Evolutionary conservation across 1,140 invertebrate species (phyloP).

Genomic region (Drosophila fuyamai): DNA sequence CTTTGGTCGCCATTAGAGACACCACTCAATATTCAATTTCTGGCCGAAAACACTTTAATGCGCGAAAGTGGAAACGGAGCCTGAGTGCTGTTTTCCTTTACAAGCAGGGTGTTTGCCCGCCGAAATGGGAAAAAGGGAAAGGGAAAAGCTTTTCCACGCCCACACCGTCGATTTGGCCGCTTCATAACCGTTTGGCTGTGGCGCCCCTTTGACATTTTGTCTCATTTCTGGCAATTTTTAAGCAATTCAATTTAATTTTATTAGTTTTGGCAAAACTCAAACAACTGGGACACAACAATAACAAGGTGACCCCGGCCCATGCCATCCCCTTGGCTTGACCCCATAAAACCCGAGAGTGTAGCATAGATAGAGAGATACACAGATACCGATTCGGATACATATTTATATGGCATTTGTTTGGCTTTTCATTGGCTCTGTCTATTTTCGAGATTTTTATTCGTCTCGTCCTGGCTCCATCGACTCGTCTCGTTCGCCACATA

Average conservation of each 20-base stretch:
- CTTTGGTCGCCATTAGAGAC: constrained; percentile 60
- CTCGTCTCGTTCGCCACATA: constrained; percentile 61
- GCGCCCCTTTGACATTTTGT: constrained; percentile 68
- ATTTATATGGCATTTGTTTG: constrained; percentile 79
- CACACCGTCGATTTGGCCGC: constrained; percentile 41
- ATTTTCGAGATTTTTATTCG: constrained; percentile 42
- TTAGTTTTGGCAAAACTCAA: constrained; percentile 81
- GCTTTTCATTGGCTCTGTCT: constrained; percentile 64
- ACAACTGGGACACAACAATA: constrained; percentile 77
- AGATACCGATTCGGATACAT: constrained; percentile 57
- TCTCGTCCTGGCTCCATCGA: constrained; percentile 27
- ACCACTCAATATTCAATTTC: constrained; percentile 78
- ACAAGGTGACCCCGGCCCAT: constrained; percentile 42
- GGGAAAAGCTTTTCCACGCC: constrained; percentile 12
- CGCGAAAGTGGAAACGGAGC: constrained; percentile 62
- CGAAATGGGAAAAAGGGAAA: constrained; percentile 1
- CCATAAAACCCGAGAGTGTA: constrained; percentile 64
- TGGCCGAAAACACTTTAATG: constrained; percentile 68
- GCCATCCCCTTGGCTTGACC: constrained; percentile 32
- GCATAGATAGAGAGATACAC: constrained; percentile 43
- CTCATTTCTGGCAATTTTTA: constrained; percentile 83
- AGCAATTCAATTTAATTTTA: constrained; percentile 84
- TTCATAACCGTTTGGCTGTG: constrained; percentile 71
- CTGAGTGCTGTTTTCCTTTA: constrained; percentile 18
- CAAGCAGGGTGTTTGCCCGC: constrained; percentile 11